Evolutionary conservation across 1,140 invertebrate species (phyloP).

Genomic region (Hormaphis cornu): DNA sequence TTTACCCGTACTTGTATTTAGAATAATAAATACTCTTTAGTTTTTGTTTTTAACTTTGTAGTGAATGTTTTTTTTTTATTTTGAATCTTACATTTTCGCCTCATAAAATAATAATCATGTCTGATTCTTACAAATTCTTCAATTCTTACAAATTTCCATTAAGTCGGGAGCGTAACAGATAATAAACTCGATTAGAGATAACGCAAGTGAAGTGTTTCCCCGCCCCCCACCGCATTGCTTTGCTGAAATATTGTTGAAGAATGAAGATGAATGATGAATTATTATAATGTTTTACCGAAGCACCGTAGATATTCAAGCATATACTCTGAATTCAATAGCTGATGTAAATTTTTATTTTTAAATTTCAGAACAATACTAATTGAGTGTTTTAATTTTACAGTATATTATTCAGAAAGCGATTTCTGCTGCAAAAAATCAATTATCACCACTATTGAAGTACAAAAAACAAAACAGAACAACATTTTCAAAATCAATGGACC

Average conservation of each 20-base stretch:
- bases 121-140: no score
- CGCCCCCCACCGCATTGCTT: no score
- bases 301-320: background rate
- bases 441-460: background rate
- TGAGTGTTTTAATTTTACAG: background rate
- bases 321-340: background rate
- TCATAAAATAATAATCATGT: no score
- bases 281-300: background rate
- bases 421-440: background rate
- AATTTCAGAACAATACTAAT: background rate
- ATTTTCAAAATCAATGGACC: background rate
- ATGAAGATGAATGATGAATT: background rate
- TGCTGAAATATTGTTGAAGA: background rate
- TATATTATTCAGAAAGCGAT: background rate
- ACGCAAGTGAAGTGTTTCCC: no score
- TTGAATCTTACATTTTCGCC: no score
- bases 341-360: background rate
- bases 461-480: background rate
- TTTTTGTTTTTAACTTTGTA: no score
- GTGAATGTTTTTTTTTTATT: no score
- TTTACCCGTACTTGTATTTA: no score
- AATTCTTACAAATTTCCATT: no score
- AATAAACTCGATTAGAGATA: no score
- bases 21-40: no score
- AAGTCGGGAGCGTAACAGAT: no score